Base-by-base conservation (phyloP, 2,113 vertebrate genomes). In the Myotis lucifugus region DNA sequence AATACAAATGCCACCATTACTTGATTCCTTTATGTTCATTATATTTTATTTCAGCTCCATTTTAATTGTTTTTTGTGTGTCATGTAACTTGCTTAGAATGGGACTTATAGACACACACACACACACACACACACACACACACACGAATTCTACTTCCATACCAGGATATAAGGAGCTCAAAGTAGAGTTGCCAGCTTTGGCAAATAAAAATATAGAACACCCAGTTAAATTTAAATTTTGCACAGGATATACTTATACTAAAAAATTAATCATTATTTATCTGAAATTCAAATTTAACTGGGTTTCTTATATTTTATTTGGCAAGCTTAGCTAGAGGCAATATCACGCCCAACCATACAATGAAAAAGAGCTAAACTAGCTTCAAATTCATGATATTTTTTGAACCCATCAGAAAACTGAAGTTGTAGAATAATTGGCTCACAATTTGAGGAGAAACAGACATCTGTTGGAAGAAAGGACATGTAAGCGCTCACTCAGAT, bases 261-360 rank as follows among this genome's bases (percentile, higher is more conserved):
- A 93, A 82, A 95, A 52, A 37, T 48, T 77, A 91, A 50, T 85
- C 13, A 64, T 6, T 32, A 14, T 76, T 88, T 79, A 88, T 84
- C 52, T 79, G 25, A 95, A 95, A 85, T 70, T 92, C 54, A 64
- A 76, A 21, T 92, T 67, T 93, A 84, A 89, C 7, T 66, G 5
- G 12, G 21, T 54, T 9, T 73, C 61, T 69, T 61, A 4, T 73
- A 67, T 86, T 93, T 91, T 89, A 85, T 85, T 67, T 95, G 69
- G 25, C 70, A 88, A 88, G 19, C 52, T 54, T 77, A 89, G n/a
- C 77, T 91, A 61, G 15, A 64, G 79, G 23, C 17, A 82, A 59
- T 77, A 77, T 78, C 27, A 82, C 10, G 42, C 34, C 64, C 37
- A 85, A 40, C 14, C 27, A 46, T 87, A 64, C 23, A 95, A 84